Percentiles rank a stretch among this genome's conserved stretches.
Evolutionary conservation across 2,113 vertebrate species (phyloP).

Genomic region (Apus apus): DNA sequence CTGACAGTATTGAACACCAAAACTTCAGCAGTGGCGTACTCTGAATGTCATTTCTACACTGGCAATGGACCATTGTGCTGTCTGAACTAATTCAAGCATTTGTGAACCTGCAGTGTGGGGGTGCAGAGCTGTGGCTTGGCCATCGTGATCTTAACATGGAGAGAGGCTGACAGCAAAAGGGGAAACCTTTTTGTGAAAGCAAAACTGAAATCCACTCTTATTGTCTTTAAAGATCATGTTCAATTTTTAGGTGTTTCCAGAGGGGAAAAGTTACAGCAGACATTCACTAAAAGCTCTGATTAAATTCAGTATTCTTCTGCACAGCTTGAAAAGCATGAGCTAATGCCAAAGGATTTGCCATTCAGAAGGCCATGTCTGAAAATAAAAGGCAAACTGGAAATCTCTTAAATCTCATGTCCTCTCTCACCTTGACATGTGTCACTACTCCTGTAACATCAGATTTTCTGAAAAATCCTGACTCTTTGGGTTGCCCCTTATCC

Average conservation of each 20-base stretch:
- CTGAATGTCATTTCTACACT: neutral
- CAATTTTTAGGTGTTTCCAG: slow-evolving; percentile 2
- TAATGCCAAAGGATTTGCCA: slow-evolving; percentile 41
- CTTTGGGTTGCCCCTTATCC: slow-evolving; percentile 16
- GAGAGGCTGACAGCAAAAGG: neutral
- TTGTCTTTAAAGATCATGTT: neutral
- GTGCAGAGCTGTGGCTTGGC: neutral
- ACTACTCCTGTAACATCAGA: neutral
- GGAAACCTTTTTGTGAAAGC: neutral
- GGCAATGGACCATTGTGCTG: neutral
- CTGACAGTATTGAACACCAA: neutral
- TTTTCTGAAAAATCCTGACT: slow-evolving; percentile 40
- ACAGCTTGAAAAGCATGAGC: neutral
- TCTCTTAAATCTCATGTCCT: slow-evolving; percentile 34
- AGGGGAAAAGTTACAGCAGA: neutral
- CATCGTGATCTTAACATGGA: neutral
- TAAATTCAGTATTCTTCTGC: slow-evolving; percentile 13
- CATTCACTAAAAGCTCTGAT: neutral
- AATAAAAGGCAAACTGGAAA: slow-evolving; percentile 48
- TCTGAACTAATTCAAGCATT: neutral
- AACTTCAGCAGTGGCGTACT: neutral
- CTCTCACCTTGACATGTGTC: slow-evolving; percentile 36
- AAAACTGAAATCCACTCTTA: neutral
- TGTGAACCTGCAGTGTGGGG: neutral
- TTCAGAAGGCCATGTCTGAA: slow-evolving; percentile 22